Conservation (phyloP, 2,113 vertebrate species). For the Daboia siamensis region DNA sequence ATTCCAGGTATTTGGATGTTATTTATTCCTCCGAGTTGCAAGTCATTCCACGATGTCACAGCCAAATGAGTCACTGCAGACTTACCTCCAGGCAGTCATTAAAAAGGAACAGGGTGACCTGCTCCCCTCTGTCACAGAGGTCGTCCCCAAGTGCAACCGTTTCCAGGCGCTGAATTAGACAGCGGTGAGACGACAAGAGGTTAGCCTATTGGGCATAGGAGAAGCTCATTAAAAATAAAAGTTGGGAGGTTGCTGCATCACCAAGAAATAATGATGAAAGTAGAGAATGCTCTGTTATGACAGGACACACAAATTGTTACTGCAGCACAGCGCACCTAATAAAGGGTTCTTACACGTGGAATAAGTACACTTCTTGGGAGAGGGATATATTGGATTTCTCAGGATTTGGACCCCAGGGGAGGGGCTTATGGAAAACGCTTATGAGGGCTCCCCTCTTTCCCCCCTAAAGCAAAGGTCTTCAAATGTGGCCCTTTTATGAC, state of each 20-base stretch:
- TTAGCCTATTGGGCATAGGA: constrained; percentile 80
- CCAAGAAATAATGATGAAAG: not conserved
- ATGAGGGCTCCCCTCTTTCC: not conserved
- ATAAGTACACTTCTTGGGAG: not conserved
- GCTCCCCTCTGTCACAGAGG: constrained; percentile 93
- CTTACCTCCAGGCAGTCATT: constrained; percentile 95
- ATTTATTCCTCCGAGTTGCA: constrained; percentile 2
- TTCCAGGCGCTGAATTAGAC: constrained; percentile 88
- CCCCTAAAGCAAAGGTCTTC: no score
- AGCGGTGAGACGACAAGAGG: constrained; percentile 93
- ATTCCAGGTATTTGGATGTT: not conserved
- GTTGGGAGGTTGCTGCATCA: constrained; percentile 22
- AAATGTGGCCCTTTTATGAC: no score
- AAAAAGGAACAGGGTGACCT: constrained; percentile 96
- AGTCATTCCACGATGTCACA: constrained; percentile 7
- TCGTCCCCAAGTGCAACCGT: constrained; percentile 89
- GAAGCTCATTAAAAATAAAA: constrained; percentile 50
- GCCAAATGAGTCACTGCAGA: not conserved
- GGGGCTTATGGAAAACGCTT: not conserved
- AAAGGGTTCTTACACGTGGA: not conserved
- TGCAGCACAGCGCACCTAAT: not conserved
- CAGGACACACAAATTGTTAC: not conserved
- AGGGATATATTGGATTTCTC: not conserved
- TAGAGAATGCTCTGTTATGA: not conserved
- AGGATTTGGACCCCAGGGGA: not conserved